Evolutionary conservation across 2,797 vertebrate species (phyloP).

Genomic region (Chloroceryle inda): DNA sequence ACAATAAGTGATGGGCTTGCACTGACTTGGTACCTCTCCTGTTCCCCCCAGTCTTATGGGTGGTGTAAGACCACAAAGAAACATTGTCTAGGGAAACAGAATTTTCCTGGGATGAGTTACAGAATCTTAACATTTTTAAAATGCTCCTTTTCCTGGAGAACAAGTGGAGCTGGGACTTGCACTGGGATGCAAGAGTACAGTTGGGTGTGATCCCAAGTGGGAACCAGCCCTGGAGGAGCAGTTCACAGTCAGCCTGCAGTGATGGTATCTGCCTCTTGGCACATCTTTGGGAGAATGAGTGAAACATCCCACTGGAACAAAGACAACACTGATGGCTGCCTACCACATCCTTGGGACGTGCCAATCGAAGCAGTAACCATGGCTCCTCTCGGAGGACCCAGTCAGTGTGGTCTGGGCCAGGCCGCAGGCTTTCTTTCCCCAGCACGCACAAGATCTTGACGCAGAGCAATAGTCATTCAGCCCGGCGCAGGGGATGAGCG

Average conservation of each 20-base stretch:
- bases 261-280: not conserved
- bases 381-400: not conserved
- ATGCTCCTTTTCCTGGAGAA: not conserved
- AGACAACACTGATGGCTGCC: not conserved
- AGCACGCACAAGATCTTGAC: not conserved
- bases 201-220: not conserved
- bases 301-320: not conserved
- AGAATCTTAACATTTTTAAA: not conserved
- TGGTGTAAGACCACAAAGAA: not conserved
- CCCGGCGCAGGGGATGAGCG: not conserved
- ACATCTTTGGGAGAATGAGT: not conserved
- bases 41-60: accelerated
- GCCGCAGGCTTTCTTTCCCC: not conserved
- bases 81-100: not conserved
- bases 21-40: not conserved
- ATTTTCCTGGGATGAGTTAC: not conserved
- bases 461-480: not conserved
- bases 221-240: not conserved
- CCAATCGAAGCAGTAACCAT: not conserved
- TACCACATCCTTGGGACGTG: accelerated
- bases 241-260: not conserved
- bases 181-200: not conserved
- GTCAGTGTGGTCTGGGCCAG: not conserved
- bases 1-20: not conserved
- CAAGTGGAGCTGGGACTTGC: accelerated